Evolutionary conservation across 1,140 invertebrate genomes (phyloP), one percentile per base, ranked within the genome.

Genomic region (Cydia pomonella): DNA sequence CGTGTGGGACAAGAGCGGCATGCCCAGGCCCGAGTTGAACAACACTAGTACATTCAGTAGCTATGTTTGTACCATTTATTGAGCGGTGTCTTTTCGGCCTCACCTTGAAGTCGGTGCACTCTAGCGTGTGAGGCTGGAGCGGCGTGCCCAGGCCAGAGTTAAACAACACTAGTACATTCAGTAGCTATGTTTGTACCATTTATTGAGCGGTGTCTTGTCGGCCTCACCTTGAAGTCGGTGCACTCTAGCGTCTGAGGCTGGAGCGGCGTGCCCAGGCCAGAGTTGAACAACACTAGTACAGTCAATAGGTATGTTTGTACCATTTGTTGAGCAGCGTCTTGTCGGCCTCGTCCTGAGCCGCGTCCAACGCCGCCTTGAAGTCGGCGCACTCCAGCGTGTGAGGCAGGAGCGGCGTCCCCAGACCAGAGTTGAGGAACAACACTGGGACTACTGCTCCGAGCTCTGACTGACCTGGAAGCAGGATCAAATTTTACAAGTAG

Each of bases 321-420:
- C 97, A 98, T 91, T 96, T 94, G 77, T 94, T 94, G 9, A 95
- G 82, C 23, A 95, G 81, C 1, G 88, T 78, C 59, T 92, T 93
- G 63, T 95, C 94, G 12, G 93, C 93, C 78, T 95, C 95, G 73
- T 94, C 94, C 9, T 94, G 94, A 12, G 96, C 95, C 4, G 94
- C 93, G 53, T 95, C 94, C 72, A 96, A 90, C 6, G 95, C 96
- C 75, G 95, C 95, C 83, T 96, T 95, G 87, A 97, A 97, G 90
- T 97, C 96, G 21, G 95, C 95, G 80, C 95, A 95, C 87, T 97
- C 96, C 59, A 97, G 94, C 1, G 95, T 96, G 79, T 96, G 95
- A 7, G 96, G 96, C 16, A 97, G 90, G 76, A 97, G 93, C n/a
- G 96, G 95, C 18, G 95, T 95, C 27, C 96, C 96, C 50, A 97